Evolutionary conservation across 2,888 invertebrate genomes (phyloP).

Genomic region (Euplagia quadripunctaria): DNA sequence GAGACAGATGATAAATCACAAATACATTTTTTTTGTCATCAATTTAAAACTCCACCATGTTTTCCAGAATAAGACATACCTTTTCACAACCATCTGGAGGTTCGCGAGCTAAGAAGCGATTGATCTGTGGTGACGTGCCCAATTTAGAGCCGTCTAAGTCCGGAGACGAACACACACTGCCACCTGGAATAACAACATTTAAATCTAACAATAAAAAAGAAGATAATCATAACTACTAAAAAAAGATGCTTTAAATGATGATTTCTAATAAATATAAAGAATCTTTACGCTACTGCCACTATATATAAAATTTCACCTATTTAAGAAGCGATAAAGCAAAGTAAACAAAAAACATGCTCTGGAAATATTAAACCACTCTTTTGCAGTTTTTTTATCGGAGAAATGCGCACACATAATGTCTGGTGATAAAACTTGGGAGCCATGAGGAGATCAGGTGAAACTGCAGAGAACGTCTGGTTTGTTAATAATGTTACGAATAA

Average conservation of each 20-base stretch:
- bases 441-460: no score
- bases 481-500: no score
- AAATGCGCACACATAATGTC: not conserved
- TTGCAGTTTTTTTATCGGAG: conserved; percentile 16
- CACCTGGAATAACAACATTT: conserved; percentile 83
- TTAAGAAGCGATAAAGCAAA: conserved; percentile 47
- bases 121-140: conserved; percentile 94
- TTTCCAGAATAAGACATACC: conserved; percentile 65
- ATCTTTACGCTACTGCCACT: conserved; percentile 37
- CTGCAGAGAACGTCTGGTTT: no score
- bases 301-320: conserved; percentile 25
- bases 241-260: not conserved
- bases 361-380: conserved; percentile 57
- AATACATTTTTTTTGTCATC: no score
- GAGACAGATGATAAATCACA: no score
- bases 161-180: conserved; percentile 92
- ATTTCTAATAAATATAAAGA: conserved; percentile 3
- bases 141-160: conserved; percentile 91
- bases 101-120: conserved; percentile 94
- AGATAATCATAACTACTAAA: not conserved
- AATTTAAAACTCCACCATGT: no score
- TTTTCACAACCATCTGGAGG: conserved; percentile 97
- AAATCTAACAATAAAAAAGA: conserved; percentile 18
- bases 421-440: not conserved
- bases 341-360: conserved; percentile 58